phyloP scores from a whole-genome alignment of 2,797 vertebrate genomes.

The Aotus griseimembra region DNA sequence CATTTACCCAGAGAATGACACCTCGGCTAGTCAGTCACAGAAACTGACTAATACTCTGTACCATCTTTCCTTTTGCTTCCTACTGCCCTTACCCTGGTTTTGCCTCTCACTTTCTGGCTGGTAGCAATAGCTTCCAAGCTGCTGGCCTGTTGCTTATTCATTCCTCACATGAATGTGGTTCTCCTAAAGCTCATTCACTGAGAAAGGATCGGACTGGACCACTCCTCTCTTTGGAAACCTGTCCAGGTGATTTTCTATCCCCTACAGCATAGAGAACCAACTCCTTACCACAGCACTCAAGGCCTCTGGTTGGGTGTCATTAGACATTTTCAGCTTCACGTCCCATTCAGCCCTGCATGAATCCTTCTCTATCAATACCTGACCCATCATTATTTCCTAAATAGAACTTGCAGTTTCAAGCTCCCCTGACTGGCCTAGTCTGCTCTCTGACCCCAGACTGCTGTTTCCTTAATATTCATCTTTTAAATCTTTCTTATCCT shows the following conservation, averaged over 20 bases:
- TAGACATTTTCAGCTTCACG: background rate
- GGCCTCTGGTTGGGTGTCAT: background rate
- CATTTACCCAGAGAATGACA: background rate
- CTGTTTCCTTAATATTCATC: slow-evolving; percentile 15
- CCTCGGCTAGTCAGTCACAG: background rate
- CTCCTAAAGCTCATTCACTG: background rate
- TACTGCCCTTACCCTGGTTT: background rate
- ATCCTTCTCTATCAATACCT: background rate
- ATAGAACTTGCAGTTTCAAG: slow-evolving; percentile 9
- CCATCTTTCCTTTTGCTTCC: background rate
- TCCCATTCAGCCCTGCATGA: background rate
- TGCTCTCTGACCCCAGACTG: background rate
- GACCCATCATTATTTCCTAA: background rate
- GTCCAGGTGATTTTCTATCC: background rate
- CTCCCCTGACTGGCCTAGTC: slow-evolving; percentile 5
- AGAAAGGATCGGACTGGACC: background rate
- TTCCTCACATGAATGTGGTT: background rate
- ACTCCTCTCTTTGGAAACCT: background rate
- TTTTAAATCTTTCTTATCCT: slow-evolving; percentile 35
- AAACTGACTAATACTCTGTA: background rate
- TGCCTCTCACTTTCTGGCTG: background rate
- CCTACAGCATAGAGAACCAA: background rate
- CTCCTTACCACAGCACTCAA: background rate
- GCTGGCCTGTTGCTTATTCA: background rate
- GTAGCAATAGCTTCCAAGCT: background rate